Base-by-base conservation (phyloP, 92 coral and sea anemone genomes). In the Porites rus region DNA sequence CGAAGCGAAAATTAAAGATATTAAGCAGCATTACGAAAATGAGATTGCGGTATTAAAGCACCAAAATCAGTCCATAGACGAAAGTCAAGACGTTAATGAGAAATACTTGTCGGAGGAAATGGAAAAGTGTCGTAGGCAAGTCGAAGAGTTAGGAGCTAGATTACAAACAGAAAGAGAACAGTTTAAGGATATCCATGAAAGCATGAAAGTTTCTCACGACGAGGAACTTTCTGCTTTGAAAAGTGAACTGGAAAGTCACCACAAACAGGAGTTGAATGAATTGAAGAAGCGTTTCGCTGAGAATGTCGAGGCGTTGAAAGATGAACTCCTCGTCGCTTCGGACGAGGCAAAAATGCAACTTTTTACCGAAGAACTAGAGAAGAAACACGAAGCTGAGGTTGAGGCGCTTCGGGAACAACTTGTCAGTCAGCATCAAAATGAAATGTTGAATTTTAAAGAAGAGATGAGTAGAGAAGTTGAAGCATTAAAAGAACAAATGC, bases 1-100 rank as follows among this genome's bases (percentile, higher is more conserved):
- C 78, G 98, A 94, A 76, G 77, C 83, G 54, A 94, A 94, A 83
- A 73, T 94, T n/a, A 88, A 86, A 52, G 96, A 92, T 14, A 94
- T 94, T 60, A 94, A 91, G 60, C 87, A 60, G 28, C 98, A 94
- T 72, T 94, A 94, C 69, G 96, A 94, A 72, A 79, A 31, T 58
- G 94, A 90, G 73, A 84, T 92, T 5, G 90, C 89, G 31, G 58
- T 63, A 38, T 81, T 90, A 6, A 90, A 83, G 14, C 89, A 82
- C 2, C 86, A 86, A 54, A 88, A 65, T 50, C 82, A 46, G 67
- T 69, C 75, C 6, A 72, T 80, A 52, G 82, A 68, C 16, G 54
- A 62, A 22, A 74, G 78, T 16, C 72, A 71, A 18, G 72, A 76
- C n/a, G 90, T 75, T 51, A 74, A 63, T 69, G 96, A 97, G 71